These are phyloP conservation scores for Ochotona princeps DNA, from an alignment of 2,113 vertebrate species.

Conservation along the genomic window DNA sequence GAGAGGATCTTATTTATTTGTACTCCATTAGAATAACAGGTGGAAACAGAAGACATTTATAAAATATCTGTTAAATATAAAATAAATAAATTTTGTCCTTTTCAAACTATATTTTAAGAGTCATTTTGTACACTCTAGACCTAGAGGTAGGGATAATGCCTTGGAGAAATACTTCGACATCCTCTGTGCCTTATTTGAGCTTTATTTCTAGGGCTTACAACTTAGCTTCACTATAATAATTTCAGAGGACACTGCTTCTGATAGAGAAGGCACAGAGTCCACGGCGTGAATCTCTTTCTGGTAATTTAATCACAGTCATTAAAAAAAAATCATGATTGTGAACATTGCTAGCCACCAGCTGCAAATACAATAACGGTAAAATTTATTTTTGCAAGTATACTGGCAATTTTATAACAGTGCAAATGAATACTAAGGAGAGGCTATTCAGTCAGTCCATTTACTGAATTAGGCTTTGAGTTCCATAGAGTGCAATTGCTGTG, in stretches of 20 bases:
- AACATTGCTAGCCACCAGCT: conserved; percentile 54
- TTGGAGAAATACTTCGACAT: background rate
- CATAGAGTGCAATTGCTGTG: background rate
- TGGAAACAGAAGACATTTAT: conserved; percentile 1
- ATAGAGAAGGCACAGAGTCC: background rate
- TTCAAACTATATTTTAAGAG: conserved; percentile 32
- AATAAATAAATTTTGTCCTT: conserved; percentile 34
- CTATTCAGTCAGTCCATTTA: conserved; percentile 35
- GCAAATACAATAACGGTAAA: conserved; percentile 69
- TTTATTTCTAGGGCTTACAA: background rate
- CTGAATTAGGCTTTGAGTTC: conserved; percentile 43
- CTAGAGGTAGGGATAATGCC: background rate
- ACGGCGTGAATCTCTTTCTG: background rate
- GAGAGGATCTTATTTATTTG: conserved; percentile 39
- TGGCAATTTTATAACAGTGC: conserved; percentile 58
- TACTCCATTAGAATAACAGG: background rate
- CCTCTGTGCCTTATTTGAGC: background rate
- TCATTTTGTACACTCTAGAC: conserved; percentile 43
- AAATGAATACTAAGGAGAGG: conserved; percentile 60
- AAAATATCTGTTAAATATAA: conserved; percentile 14
- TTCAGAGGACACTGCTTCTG: conserved; percentile 1
- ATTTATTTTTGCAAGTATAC: conserved; percentile 71
- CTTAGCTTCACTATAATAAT: background rate
- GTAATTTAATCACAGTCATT: conserved; percentile 62
- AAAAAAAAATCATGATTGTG: conserved; percentile 60